Conservation (phyloP, 2,113 vertebrate species). For the Ranitomeya variabilis region DNA sequence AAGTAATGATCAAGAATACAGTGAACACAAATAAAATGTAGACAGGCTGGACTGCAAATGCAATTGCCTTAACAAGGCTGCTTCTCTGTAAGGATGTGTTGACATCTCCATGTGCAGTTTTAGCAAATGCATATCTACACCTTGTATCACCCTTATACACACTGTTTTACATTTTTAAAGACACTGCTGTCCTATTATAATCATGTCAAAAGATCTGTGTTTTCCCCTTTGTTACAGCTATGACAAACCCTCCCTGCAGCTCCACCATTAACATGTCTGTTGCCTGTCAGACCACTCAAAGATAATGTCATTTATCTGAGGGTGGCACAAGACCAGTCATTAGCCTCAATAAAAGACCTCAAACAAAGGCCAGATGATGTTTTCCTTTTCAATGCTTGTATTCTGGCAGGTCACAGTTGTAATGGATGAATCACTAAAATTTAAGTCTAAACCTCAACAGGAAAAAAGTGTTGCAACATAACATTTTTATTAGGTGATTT, state of each 20-base stretch:
- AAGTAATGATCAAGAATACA: background rate
- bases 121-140: conserved; percentile 8
- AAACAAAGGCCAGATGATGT: conserved; percentile 79
- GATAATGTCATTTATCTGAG: conserved; percentile 86
- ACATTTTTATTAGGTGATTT: conserved; percentile 43
- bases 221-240: conserved; percentile 72
- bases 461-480: conserved; percentile 29
- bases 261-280: conserved; percentile 85
- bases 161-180: conserved; percentile 18
- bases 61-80: background rate
- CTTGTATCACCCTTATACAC: background rate
- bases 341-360: conserved; percentile 82
- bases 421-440: conserved; percentile 55
- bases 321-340: conserved; percentile 81
- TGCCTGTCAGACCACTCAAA: conserved; percentile 85
- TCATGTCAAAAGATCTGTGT: conserved; percentile 46
- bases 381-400: conserved; percentile 70
- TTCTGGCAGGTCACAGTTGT: conserved; percentile 54
- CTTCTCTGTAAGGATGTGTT: background rate
- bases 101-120: background rate
- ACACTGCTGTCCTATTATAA: conserved; percentile 21
- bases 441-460: conserved; percentile 34
- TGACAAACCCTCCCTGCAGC: conserved; percentile 77
- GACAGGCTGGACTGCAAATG: background rate
- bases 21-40: background rate